These are phyloP conservation scores for Sorex araneus DNA, from an alignment of 2,113 vertebrate species.

Conservation along the genomic window DNA sequence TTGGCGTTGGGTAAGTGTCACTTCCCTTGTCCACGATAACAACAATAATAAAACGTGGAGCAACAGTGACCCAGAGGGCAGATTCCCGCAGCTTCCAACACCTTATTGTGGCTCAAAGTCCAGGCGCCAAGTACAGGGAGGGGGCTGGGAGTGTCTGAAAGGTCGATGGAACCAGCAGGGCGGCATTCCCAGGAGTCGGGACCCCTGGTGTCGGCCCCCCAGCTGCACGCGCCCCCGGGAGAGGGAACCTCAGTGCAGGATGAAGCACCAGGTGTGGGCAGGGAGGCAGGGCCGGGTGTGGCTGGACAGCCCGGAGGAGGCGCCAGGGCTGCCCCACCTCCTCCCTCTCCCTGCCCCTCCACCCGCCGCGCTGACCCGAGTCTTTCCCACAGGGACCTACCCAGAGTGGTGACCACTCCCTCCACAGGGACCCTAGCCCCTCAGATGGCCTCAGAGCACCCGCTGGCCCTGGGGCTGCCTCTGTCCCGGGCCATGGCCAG, in stretches of 20 bases:
- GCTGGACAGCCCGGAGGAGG: background rate
- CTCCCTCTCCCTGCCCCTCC: background rate
- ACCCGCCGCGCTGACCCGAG: no score
- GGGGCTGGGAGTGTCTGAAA: background rate
- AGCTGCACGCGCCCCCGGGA: no score
- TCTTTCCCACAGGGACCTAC: background rate
- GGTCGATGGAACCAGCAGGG: background rate
- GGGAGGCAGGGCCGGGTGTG: no score
- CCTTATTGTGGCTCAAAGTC: conserved; percentile 47
- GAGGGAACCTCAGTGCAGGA: no score
- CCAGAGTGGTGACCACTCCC: no score
- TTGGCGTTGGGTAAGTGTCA: conserved; percentile 64
- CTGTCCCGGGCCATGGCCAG: no score
- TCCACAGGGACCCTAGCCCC: no score
- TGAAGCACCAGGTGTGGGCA: no score
- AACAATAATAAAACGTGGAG: conserved; percentile 62
- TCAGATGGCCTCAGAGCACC: no score
- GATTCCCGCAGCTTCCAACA: conserved; percentile 57
- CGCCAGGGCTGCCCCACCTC: background rate
- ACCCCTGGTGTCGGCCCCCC: no score
- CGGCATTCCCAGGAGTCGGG: conserved; percentile 18
- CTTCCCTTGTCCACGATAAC: conserved; percentile 79
- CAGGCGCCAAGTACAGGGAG: conserved; percentile 27
- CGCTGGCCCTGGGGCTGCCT: no score
- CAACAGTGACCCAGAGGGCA: conserved; percentile 75